Evolutionary conservation across 2,797 vertebrate species (phyloP).

Genomic region (Megaceryle alcyon): DNA sequence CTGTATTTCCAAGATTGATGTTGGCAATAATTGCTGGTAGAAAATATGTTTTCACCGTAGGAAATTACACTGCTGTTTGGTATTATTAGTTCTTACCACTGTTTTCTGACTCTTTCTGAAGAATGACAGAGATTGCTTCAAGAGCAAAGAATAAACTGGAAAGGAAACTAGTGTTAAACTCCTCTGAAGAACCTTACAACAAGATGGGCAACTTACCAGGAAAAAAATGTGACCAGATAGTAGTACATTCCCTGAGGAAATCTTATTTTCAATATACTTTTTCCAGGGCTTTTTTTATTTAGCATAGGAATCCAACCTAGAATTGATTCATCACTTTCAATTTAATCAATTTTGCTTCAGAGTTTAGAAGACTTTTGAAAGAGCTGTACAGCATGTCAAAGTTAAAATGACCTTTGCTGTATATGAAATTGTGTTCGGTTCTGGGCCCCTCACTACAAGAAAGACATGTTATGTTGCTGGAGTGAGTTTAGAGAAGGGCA

Average conservation of each 20-base stretch:
- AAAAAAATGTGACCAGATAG: neutral
- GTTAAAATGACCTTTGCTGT: neutral
- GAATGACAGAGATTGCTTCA: conserved; percentile 58
- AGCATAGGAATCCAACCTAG: neutral
- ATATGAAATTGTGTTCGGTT: neutral
- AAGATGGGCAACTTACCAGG: neutral
- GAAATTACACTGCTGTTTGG: conserved; percentile 75
- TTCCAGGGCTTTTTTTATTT: neutral
- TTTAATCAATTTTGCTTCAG: neutral
- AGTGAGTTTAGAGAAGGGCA: too few relatives aligned
- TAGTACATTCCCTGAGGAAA: neutral
- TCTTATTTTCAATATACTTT: neutral
- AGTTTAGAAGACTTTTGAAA: neutral
- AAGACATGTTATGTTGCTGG: too few relatives aligned
- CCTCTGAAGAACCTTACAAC: conserved; percentile 9
- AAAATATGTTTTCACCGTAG: conserved; percentile 75
- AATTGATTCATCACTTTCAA: neutral
- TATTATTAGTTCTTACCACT: conserved; percentile 75
- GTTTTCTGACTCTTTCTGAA: conserved; percentile 57
- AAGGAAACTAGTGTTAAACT: conserved; percentile 41
- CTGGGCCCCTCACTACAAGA: too few relatives aligned
- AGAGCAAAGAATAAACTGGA: conserved; percentile 46
- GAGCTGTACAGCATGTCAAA: neutral
- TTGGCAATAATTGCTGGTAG: conserved; percentile 65
- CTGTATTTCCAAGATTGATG: conserved; percentile 69